These are phyloP conservation scores for Marasmarcha lunaedactyla DNA, from an alignment of 2,888 invertebrate genomes.

Conservation along the genomic window DNA sequence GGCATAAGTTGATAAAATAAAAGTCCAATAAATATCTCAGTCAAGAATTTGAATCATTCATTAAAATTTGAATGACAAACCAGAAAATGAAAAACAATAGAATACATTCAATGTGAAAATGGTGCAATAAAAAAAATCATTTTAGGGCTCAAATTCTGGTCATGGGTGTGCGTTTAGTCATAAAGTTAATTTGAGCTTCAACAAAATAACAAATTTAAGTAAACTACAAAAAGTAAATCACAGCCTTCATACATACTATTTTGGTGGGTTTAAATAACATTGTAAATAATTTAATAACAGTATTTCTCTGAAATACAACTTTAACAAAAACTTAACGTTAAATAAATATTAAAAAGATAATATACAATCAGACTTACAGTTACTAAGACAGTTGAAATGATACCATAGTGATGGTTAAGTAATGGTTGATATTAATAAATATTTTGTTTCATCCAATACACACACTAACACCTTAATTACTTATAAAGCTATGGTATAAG, in stretches of 20 bases:
- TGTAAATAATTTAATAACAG: background rate
- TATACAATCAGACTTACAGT: background rate
- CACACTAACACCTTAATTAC: constrained; percentile 38
- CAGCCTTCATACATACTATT: constrained; percentile 50
- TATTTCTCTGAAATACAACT: constrained; percentile 4
- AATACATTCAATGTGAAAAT: no score
- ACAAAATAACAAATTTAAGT: constrained; percentile 39
- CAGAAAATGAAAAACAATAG: no score
- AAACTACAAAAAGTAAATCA: constrained; percentile 56
- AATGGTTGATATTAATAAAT: constrained; percentile 20
- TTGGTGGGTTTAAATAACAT: constrained; percentile 11
- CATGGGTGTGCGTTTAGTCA: no score
- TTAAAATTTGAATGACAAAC: no score
- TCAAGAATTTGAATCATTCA: background rate
- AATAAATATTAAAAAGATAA: background rate
- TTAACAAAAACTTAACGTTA: background rate
- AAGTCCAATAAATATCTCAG: background rate
- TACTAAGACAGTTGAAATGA: background rate
- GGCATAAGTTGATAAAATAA: background rate
- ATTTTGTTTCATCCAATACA: constrained; percentile 31
- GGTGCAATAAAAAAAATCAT: no score
- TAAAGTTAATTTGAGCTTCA: constrained; percentile 8
- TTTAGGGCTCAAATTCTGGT: no score
- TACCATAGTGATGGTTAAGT: constrained; percentile 7
- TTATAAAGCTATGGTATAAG: constrained; percentile 12